phyloP scores from a whole-genome alignment of 2,888 invertebrate species.

The Thereva unica region DNA sequence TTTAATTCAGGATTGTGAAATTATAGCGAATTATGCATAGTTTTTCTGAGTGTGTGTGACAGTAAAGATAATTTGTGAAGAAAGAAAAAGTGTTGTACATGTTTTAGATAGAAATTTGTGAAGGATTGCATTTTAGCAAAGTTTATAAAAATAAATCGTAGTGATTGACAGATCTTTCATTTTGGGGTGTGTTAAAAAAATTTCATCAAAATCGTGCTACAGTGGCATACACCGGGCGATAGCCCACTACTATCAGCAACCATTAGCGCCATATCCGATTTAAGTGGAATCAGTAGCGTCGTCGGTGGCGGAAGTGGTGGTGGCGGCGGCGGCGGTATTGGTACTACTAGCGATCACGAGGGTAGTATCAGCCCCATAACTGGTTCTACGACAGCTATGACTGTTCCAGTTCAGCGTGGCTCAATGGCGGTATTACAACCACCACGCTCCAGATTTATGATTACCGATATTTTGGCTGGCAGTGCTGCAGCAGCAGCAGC shows the following conservation, averaged over 20 bases:
- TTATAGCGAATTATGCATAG: no score
- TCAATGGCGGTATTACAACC: slow-evolving; percentile 67
- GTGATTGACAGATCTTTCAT: background rate
- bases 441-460: slow-evolving; percentile 83
- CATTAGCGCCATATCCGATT: slow-evolving; percentile 41
- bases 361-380: slow-evolving; percentile 54
- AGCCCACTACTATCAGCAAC: slow-evolving; percentile 43
- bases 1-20: no score
- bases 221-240: slow-evolving; percentile 45
- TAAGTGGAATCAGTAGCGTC: slow-evolving; percentile 31
- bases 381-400: slow-evolving; percentile 53
- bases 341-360: slow-evolving; percentile 55
- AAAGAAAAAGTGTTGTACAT: no score
- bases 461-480: slow-evolving; percentile 81
- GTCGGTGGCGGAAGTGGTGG: slow-evolving; percentile 49
- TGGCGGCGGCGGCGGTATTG: slow-evolving; percentile 49
- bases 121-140: no score
- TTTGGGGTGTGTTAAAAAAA: slow-evolving; percentile 28
- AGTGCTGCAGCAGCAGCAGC: slow-evolving; percentile 59
- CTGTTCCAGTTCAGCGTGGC: slow-evolving; percentile 58
- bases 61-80: no score
- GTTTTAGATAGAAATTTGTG: no score
- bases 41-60: no score
- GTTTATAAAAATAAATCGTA: no score
- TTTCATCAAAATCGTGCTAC: slow-evolving; percentile 45